These are phyloP conservation scores for Mormoops blainvillei DNA, from an alignment of 2,113 vertebrate species.

Conservation along the genomic window DNA sequence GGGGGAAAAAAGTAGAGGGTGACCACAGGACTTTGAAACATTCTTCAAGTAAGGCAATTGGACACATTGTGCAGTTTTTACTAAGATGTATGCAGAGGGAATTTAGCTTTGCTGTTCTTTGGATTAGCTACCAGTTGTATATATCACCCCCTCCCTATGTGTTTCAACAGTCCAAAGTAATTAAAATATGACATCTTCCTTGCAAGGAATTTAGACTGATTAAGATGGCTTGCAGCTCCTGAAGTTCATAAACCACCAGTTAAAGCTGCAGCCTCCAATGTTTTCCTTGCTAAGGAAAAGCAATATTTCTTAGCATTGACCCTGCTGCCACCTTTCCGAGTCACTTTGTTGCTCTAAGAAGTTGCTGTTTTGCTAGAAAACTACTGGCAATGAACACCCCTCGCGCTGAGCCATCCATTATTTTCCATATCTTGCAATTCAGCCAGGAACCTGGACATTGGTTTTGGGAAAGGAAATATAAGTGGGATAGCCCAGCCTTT, in stretches of 20 bases:
- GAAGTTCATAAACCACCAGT: constrained; percentile 69
- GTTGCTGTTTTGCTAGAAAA: constrained; percentile 85
- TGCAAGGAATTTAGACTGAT: constrained; percentile 47
- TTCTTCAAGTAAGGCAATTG: constrained; percentile 27
- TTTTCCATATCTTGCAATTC: constrained; percentile 77
- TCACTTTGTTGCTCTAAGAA: constrained; percentile 85
- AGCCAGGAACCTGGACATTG: constrained; percentile 40
- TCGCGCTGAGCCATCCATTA: constrained; percentile 85
- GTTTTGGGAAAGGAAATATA: constrained; percentile 53
- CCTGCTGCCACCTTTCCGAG: constrained; percentile 83
- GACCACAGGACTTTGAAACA: constrained; percentile 73
- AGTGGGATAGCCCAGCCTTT: constrained; percentile 60
- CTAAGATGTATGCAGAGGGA: neutral
- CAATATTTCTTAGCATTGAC: constrained; percentile 87
- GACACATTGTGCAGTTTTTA: constrained; percentile 38
- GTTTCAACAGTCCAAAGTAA: constrained; percentile 70
- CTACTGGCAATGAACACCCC: constrained; percentile 83
- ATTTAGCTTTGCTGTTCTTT: constrained; percentile 49
- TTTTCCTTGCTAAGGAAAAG: constrained; percentile 73
- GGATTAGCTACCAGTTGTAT: constrained; percentile 29
- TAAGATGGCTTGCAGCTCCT: constrained; percentile 53
- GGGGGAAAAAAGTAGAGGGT: neutral
- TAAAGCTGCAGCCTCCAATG: constrained; percentile 63
- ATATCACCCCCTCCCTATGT: neutral
- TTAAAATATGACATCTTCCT: constrained; percentile 70